These are phyloP conservation scores for Centroberyx gerrardi DNA, from an alignment of 2,797 vertebrate species.

Conservation along the genomic window DNA sequence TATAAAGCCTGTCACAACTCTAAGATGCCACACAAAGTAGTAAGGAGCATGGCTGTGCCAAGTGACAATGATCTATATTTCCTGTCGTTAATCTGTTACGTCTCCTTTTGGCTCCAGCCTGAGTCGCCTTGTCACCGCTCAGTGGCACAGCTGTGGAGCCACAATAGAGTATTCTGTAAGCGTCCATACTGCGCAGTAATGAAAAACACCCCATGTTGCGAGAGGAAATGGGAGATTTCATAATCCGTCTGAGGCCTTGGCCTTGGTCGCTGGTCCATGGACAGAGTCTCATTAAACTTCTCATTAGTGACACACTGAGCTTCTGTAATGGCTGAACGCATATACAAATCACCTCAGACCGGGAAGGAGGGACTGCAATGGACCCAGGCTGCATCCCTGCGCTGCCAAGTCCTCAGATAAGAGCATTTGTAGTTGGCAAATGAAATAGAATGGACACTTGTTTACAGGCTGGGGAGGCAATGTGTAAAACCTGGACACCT, in stretches of 20 bases:
- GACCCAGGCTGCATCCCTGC: conserved; percentile 37
- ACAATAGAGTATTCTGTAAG: conserved; percentile 70
- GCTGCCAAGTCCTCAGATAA: conserved; percentile 63
- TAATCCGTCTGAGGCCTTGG: conserved; percentile 79
- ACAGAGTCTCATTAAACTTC: conserved; percentile 83
- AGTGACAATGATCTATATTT: conserved; percentile 45
- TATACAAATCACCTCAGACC: conserved; percentile 80
- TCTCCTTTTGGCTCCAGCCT: conserved; percentile 45
- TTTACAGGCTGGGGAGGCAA: conserved; percentile 28
- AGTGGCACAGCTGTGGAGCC: conserved; percentile 56
- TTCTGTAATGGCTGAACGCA: conserved; percentile 81
- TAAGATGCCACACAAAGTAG: conserved; percentile 1
- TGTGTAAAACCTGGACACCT: neutral
- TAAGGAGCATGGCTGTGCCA: conserved; percentile 21
- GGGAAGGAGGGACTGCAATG: conserved; percentile 64
- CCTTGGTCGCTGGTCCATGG: conserved; percentile 68
- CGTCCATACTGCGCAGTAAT: conserved; percentile 68
- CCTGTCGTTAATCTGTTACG: conserved; percentile 53
- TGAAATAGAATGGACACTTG: conserved; percentile 53
- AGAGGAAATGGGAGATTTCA: conserved; percentile 83
- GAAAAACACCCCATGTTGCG: conserved; percentile 75
- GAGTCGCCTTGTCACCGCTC: conserved; percentile 41
- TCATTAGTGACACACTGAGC: conserved; percentile 85
- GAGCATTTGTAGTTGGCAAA: conserved; percentile 61
- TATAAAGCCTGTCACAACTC: neutral